phyloP scores from a whole-genome alignment of 2,113 vertebrate species.

The Mirza zaza region DNA sequence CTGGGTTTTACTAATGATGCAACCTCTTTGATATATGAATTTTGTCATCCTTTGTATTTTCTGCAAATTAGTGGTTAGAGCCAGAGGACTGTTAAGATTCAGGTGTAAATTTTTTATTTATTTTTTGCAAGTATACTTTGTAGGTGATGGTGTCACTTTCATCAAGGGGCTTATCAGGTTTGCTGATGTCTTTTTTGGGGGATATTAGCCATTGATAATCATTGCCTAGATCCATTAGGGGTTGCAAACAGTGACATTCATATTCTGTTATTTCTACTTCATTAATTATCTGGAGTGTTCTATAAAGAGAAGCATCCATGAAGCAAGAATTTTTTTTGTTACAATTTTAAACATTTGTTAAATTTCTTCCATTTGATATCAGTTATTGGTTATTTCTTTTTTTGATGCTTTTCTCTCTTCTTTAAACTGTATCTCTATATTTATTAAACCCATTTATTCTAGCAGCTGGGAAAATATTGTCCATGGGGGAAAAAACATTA shows the following conservation, averaged over 20 bases:
- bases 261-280: not conserved
- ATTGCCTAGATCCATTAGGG: not conserved
- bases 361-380: not conserved
- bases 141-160: not conserved
- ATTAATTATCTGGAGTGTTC: not conserved
- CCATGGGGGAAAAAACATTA: not conserved
- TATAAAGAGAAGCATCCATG: not conserved
- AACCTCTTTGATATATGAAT: not conserved
- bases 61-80: not conserved
- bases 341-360: slow-evolving; percentile 1
- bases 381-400: not conserved
- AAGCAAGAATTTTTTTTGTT: not conserved
- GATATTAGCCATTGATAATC: not conserved
- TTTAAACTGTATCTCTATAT: not conserved
- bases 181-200: not conserved
- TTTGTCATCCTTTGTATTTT: not conserved
- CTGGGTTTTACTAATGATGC: not conserved
- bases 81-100: not conserved
- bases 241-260: not conserved
- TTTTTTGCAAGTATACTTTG: not conserved
- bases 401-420: not conserved
- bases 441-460: not conserved
- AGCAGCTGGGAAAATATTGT: not conserved
- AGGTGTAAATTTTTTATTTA: not conserved
- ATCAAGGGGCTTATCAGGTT: not conserved